Base-by-base conservation (phyloP, 2,797 vertebrate species). In the Cichlasoma orientale region DNA sequence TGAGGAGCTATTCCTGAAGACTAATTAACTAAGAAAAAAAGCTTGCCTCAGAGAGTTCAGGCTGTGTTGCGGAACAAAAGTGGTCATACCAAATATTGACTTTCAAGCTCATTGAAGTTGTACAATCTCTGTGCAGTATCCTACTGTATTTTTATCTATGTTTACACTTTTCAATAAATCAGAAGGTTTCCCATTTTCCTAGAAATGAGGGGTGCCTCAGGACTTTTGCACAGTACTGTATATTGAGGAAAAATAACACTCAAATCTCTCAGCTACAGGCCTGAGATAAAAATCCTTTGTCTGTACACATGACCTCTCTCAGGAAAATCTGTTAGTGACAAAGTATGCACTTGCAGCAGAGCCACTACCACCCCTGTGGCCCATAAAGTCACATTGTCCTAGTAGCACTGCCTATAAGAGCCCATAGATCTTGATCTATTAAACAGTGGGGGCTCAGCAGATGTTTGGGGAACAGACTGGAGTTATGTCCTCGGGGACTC, bases 371-470 rank as follows among this genome's bases (percentile, higher is more conserved):
- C 53, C 77, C 59, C 25, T 53, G 75, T 77, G 82, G 82, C 78
- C 79, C 57, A 80, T 86, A 75, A 86, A 85, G 79, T 86, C 76
- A 86, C 82, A 78, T 74, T 25, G 63, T 74, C 80, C 82, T 84
- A 10, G 53, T 5, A 63, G 74, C 75, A 25, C 53, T 50, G 75
- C 57, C 79, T 72, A 59, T 56, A 63, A 71, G 54, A 87, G 84
- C 23, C 68, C 87, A 91, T 91, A 90, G 81, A 89, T 92, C 88
- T 90, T 89, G 76, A 86, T 89, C 86, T 66, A 3, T 78, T 18
- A 74, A 88, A 79, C 84, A 83, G 79, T 71, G 16, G 84, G 88
- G 63, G 78, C 52, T 56, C 77, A 82, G 80, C 89, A 92, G 85
- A 87, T 92, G 88, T 91, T 90, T 88, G 70, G 88, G 76, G 83